phyloP scores from a whole-genome alignment of 23 tunicate species.

The Styela clava region DNA sequence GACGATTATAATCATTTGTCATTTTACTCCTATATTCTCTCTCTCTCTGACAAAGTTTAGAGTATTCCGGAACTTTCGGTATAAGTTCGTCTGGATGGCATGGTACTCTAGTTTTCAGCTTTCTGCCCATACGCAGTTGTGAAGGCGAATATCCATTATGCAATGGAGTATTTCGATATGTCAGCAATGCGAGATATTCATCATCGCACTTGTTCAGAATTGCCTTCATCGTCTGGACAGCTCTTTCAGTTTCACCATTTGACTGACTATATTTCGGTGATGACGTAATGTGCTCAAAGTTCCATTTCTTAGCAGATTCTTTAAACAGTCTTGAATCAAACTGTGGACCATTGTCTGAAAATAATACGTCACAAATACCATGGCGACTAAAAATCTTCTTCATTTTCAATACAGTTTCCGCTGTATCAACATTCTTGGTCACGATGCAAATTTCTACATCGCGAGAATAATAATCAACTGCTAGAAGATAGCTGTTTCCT shows the following conservation, averaged over 20 bases:
- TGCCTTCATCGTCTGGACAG: not conserved
- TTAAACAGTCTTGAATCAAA: too few relatives aligned
- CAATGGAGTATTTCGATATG: not conserved
- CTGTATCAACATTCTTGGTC: not conserved
- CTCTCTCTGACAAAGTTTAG: too few relatives aligned
- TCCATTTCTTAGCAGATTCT: too few relatives aligned
- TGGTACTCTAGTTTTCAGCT: too few relatives aligned
- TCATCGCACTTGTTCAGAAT: not conserved
- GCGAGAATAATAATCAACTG: slow-evolving; percentile 2
- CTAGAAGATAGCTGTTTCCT: not conserved
- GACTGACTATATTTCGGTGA: too few relatives aligned
- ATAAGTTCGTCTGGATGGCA: too few relatives aligned
- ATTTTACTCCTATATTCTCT: too few relatives aligned
- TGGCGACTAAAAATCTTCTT: not conserved
- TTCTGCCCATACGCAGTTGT: too few relatives aligned
- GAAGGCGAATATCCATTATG: not conserved
- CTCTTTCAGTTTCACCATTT: not conserved
- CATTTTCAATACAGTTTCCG: slow-evolving; percentile 2
- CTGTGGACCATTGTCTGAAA: not conserved
- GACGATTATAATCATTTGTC: too few relatives aligned
- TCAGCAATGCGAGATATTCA: not conserved
- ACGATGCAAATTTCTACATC: not conserved
- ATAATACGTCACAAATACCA: not conserved
- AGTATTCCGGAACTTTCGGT: too few relatives aligned
- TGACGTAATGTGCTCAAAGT: too few relatives aligned